A percentile compares a stretch with the other conserved stretches of the same genome.
These are phyloP conservation scores for Microhierax caerulescens DNA, from an alignment of 2,797 vertebrate species.

Conservation along the genomic window DNA sequence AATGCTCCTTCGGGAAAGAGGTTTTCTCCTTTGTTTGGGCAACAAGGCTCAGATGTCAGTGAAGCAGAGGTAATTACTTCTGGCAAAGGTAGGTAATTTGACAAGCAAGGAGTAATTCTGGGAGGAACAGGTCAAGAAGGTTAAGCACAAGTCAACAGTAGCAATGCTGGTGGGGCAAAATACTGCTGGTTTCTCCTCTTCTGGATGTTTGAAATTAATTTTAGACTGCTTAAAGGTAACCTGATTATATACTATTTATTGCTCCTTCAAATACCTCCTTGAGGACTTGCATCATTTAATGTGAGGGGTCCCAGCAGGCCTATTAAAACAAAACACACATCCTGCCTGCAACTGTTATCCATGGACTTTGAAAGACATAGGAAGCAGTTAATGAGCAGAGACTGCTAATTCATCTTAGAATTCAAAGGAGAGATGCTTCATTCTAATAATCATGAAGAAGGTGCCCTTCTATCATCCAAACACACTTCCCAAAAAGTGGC, in stretches of 20 bases:
- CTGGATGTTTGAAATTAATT: neutral
- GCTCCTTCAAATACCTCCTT: neutral
- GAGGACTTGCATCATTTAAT: neutral
- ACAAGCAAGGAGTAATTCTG: neutral
- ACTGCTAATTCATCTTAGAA: neutral
- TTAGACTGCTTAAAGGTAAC: slow-evolving; percentile 3
- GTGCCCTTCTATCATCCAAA: neutral
- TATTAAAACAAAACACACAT: neutral
- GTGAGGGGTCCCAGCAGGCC: slow-evolving; percentile 13
- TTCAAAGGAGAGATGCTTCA: neutral
- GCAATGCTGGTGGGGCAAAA: neutral
- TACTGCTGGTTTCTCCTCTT: neutral
- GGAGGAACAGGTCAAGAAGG: neutral
- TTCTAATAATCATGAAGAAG: neutral
- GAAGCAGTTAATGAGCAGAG: slow-evolving; percentile 24
- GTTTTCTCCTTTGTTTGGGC: neutral
- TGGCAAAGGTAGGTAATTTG: neutral
- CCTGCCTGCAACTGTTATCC: neutral
- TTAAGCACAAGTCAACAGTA: neutral
- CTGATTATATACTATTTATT: neutral
- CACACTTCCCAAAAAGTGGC: neutral
- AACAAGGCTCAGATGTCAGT: neutral
- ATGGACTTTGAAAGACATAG: neutral
- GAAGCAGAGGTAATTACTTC: neutral
- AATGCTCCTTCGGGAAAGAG: slow-evolving; percentile 1